phyloP scores from a whole-genome alignment of 2,888 invertebrate genomes.

The Cephalotes varians region DNA sequence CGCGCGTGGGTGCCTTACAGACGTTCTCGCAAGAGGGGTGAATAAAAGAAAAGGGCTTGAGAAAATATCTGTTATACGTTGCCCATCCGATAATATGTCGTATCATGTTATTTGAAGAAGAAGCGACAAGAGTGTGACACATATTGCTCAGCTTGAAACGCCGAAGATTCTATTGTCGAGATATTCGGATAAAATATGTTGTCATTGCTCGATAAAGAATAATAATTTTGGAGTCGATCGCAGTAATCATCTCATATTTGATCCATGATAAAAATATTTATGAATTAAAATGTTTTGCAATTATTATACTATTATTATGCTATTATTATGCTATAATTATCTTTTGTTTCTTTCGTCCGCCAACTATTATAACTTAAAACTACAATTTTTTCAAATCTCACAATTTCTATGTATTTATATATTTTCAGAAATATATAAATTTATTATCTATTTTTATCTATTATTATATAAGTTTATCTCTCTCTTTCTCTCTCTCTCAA shows the following conservation, averaged over 20 bases:
- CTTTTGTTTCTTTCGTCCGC: not conserved
- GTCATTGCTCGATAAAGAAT: not conserved
- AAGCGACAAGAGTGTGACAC: not conserved
- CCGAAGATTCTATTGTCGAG: not conserved
- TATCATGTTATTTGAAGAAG: conserved; percentile 56
- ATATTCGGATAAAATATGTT: conserved; percentile 10
- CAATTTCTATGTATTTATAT: not conserved
- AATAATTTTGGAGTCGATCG: not conserved
- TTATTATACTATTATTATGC: not conserved
- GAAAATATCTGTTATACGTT: conserved; percentile 29
- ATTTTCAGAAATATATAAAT: not conserved
- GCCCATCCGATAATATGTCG: not conserved
- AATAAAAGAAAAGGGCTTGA: conserved; percentile 52
- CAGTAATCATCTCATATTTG: not conserved
- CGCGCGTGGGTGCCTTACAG: not conserved
- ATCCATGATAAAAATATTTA: not conserved
- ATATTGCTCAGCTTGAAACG: not conserved
- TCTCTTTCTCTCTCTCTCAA: too few species aligned
- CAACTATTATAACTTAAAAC: not conserved
- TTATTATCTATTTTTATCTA: not conserved
- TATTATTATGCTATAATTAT: not conserved
- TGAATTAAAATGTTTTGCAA: not conserved
- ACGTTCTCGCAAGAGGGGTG: conserved; percentile 35
- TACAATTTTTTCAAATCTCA: not conserved
- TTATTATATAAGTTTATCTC: not conserved